These are phyloP conservation scores for Procavia capensis DNA, from an alignment of 2,113 vertebrate genomes.

Conservation along the genomic window DNA sequence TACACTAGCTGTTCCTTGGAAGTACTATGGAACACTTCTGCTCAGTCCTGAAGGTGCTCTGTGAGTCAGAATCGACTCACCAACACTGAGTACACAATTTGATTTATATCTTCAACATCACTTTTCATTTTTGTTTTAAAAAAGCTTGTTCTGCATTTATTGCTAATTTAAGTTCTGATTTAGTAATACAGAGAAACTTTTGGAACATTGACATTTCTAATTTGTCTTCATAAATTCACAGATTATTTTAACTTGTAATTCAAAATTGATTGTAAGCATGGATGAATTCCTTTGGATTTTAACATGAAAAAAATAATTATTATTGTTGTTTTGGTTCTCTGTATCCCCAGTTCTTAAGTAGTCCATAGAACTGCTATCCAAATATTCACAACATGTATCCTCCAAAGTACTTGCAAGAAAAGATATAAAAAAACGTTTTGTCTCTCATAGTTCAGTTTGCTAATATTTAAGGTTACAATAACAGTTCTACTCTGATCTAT, in stretches of 20 bases:
- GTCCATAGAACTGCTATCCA: neutral
- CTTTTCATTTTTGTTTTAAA: neutral
- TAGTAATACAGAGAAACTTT: neutral
- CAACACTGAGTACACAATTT: neutral
- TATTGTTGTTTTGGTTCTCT: neutral
- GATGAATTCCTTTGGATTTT: neutral
- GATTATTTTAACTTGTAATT: neutral
- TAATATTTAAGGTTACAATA: neutral
- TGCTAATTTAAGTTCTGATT: neutral
- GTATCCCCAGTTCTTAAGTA: neutral
- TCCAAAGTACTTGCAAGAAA: neutral
- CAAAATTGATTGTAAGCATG: neutral
- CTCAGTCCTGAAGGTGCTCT: too few relatives aligned
- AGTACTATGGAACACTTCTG: too few relatives aligned
- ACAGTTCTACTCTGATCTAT: neutral
- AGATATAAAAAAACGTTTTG: neutral
- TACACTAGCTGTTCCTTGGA: too few relatives aligned
- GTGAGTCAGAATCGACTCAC: too few relatives aligned
- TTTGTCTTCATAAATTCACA: constrained; percentile 26
- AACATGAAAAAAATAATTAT: neutral
- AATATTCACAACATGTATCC: neutral
- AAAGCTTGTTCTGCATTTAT: neutral
- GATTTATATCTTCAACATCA: neutral
- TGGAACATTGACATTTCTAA: neutral
- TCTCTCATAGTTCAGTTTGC: neutral